phyloP scores from a whole-genome alignment of 1,140 invertebrate species.

The Coenobita brevimanus region DNA sequence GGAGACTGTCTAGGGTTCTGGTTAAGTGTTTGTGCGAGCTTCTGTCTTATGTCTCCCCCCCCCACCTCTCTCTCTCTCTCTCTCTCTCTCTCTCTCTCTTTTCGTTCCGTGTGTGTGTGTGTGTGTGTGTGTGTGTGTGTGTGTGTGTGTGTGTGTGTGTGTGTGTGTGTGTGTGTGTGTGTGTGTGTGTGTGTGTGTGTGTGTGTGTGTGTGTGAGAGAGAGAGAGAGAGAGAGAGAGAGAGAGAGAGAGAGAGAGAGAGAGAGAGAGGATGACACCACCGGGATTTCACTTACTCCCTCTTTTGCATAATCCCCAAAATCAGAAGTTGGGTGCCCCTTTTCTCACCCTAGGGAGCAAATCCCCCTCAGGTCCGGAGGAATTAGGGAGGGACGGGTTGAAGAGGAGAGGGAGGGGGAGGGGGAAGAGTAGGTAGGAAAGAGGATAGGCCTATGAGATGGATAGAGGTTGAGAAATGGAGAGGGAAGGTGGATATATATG shows the following conservation, averaged over 20 bases:
- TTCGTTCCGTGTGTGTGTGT: too few relatives aligned
- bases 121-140: too few relatives aligned
- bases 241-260: background rate
- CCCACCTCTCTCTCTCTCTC: too few relatives aligned
- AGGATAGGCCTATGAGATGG: background rate
- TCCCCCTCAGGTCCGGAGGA: background rate
- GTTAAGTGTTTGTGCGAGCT: too few relatives aligned
- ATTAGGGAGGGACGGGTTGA: background rate
- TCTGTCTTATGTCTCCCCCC: too few relatives aligned
- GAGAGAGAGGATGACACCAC: background rate
- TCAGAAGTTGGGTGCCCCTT: slow-evolving; percentile 16
- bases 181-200: too few relatives aligned
- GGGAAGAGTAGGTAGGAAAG: too few relatives aligned
- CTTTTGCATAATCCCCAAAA: slow-evolving; percentile 44
- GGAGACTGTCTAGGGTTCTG: background rate
- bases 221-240: background rate
- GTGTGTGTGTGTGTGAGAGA: too few relatives aligned
- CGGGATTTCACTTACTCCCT: slow-evolving; percentile 26
- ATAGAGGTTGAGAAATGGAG: background rate
- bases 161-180: too few relatives aligned
- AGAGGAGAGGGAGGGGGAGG: background rate
- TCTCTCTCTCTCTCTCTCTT: too few relatives aligned
- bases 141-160: too few relatives aligned
- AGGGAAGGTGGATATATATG: background rate
- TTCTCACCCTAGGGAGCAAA: background rate